phyloP scores from a whole-genome alignment of 2,888 invertebrate species.

The Malthinus seriepunctatus region DNA sequence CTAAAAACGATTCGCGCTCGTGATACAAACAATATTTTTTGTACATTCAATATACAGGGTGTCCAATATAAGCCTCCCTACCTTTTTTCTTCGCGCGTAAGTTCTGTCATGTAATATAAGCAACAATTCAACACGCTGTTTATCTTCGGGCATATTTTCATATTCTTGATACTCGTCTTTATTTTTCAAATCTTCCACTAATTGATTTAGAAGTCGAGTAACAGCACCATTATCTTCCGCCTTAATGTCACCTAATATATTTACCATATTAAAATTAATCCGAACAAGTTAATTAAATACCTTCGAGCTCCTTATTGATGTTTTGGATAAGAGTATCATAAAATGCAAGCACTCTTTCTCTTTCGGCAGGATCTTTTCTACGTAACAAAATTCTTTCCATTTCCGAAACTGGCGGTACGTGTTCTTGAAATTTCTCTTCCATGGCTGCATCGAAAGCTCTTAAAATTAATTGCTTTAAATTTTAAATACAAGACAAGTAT shows the following conservation, averaged over 20 bases:
- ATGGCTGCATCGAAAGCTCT: conserved; percentile 44
- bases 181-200: conserved; percentile 45
- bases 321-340: conserved; percentile 53
- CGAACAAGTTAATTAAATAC: conserved; percentile 22
- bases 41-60: too few relatives aligned
- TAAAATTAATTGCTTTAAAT: not conserved
- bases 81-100: conserved; percentile 40
- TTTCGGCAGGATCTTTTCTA: conserved; percentile 48
- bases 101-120: conserved; percentile 46
- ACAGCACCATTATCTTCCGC: conserved; percentile 46
- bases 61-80: too few relatives aligned
- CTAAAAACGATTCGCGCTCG: too few relatives aligned
- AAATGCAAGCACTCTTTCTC: conserved; percentile 50
- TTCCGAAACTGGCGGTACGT: conserved; percentile 47
- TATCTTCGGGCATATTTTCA: conserved; percentile 40
- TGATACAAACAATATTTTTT: too few relatives aligned
- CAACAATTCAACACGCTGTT: conserved; percentile 45
- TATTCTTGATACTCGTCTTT: conserved; percentile 43
- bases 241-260: conserved; percentile 27
- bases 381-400: conserved; percentile 51
- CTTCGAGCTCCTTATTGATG: conserved; percentile 54
- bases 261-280: too few relatives aligned
- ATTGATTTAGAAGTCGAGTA: conserved; percentile 47
- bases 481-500: not conserved
- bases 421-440: conserved; percentile 42